Conservation (phyloP, 2,113 vertebrate genomes). For the Prietella phreatophila region DNA sequence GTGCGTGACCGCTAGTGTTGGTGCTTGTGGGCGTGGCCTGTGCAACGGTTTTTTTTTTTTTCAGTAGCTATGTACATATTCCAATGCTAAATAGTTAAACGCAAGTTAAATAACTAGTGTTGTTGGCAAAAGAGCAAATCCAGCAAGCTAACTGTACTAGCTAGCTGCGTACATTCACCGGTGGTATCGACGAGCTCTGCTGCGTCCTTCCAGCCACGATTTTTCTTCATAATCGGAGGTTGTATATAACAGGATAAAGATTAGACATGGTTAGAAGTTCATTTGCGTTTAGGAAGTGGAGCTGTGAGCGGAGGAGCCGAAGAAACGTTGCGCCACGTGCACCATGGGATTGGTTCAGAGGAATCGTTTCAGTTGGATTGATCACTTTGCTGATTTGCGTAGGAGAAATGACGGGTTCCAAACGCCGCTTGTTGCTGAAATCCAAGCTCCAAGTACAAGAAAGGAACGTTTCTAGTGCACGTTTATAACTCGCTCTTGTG, state of each 20-base stretch:
- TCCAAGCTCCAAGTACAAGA: neutral
- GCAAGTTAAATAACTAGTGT: neutral
- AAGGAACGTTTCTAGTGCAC: neutral
- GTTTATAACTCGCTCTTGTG: neutral
- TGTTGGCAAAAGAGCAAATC: neutral
- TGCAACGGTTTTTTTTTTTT: too few species aligned
- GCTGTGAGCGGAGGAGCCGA: neutral
- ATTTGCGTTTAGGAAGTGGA: neutral
- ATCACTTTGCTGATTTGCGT: neutral
- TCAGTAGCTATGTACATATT: too few species aligned
- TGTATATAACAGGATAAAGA: neutral
- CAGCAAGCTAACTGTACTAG: neutral
- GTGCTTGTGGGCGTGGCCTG: neutral
- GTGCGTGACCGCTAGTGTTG: neutral
- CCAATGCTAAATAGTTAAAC: neutral
- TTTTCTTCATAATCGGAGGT: neutral
- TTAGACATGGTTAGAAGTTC: neutral
- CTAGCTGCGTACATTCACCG: neutral
- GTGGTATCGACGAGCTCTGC: neutral
- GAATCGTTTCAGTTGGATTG: neutral
- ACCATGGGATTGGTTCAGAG: neutral
- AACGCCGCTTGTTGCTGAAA: neutral
- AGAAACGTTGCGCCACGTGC: neutral
- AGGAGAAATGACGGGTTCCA: neutral
- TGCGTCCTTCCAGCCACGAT: neutral